Conservation (phyloP, 2,113 vertebrate species). For the Chionodraco myersi region DNA sequence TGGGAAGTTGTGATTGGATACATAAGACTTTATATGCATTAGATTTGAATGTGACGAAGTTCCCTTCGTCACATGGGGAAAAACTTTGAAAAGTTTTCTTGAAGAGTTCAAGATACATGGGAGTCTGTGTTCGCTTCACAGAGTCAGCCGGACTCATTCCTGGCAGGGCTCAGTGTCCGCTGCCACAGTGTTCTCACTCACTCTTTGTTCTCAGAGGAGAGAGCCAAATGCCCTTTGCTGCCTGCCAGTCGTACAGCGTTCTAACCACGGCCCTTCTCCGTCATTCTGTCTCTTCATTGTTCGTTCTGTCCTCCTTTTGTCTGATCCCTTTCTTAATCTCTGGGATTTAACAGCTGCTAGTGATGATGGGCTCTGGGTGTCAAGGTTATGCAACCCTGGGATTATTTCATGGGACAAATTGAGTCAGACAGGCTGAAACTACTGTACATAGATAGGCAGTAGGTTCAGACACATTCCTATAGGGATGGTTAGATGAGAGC, state of each 20-base stretch:
- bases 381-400: conserved; percentile 67
- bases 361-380: conserved; percentile 53
- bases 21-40: too few relatives aligned
- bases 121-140: conserved; percentile 49
- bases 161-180: conserved; percentile 43
- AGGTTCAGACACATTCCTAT: conserved; percentile 41
- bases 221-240: conserved; percentile 50
- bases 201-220: conserved; percentile 54
- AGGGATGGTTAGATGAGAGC: not conserved
- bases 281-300: conserved; percentile 54
- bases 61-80: too few relatives aligned
- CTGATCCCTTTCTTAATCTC: conserved; percentile 70
- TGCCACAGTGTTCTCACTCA: conserved; percentile 40
- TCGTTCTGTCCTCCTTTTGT: conserved; percentile 68
- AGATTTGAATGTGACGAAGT: too few relatives aligned
- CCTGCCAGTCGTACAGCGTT: conserved; percentile 46
- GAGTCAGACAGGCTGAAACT: conserved; percentile 71
- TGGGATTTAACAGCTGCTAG: conserved; percentile 60
- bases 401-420: conserved; percentile 66
- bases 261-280: conserved; percentile 41
- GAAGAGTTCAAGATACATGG: too few relatives aligned
- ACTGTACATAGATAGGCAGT: conserved; percentile 35
- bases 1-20: too few relatives aligned
- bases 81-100: too few relatives aligned
- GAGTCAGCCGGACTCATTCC: conserved; percentile 40